Conservation (phyloP, 2,888 invertebrate species). For the Osmoderma eremita region DNA sequence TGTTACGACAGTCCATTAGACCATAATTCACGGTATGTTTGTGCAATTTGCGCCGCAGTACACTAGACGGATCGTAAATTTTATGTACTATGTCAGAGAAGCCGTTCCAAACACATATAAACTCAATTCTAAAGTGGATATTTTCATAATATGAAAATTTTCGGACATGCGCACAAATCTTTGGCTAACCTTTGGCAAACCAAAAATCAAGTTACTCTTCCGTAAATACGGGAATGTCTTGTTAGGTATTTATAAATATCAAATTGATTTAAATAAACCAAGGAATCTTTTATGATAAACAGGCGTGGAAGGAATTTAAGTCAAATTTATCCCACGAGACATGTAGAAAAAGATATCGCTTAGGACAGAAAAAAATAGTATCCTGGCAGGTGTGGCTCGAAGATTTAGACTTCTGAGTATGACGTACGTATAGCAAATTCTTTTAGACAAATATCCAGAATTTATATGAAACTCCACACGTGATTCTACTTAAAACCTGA, state of each 20-base stretch:
- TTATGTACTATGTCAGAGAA: slow-evolving; percentile 20
- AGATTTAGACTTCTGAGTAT: too few relatives aligned
- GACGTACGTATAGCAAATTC: too few relatives aligned
- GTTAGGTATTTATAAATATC: slow-evolving; percentile 1
- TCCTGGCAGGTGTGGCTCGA: too few relatives aligned
- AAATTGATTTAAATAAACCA: slow-evolving; percentile 9
- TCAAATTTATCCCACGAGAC: too few relatives aligned
- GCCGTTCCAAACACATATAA: background rate
- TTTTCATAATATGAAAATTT: background rate
- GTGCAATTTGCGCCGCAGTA: background rate
- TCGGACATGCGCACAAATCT: slow-evolving; percentile 1
- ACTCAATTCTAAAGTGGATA: background rate
- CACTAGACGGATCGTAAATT: slow-evolving; percentile 15
- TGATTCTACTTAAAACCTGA: too few relatives aligned
- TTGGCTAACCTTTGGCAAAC: background rate
- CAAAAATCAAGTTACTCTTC: background rate
- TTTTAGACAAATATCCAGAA: too few relatives aligned
- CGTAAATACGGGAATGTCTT: slow-evolving; percentile 4
- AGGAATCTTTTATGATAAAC: background rate
- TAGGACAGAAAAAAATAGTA: too few relatives aligned
- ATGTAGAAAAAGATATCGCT: too few relatives aligned
- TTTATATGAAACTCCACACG: too few relatives aligned
- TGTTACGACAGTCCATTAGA: too few relatives aligned
- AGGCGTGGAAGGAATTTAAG: too few relatives aligned
- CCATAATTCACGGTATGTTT: slow-evolving; percentile 14